Evolutionary conservation across 2,113 vertebrate genomes (phyloP).

Genomic region (cattle (Bos taurus)): DNA sequence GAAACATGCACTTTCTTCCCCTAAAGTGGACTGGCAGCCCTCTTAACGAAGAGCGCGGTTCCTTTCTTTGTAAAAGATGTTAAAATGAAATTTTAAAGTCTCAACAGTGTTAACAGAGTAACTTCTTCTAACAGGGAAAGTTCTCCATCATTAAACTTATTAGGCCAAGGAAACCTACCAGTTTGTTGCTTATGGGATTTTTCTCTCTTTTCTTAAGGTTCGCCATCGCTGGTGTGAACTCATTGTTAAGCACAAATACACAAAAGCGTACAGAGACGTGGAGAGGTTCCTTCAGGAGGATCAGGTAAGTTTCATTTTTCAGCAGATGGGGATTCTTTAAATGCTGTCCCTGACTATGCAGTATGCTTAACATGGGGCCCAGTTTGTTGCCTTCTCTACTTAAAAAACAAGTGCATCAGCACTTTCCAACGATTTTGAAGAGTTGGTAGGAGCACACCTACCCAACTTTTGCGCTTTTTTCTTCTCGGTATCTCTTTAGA

Average conservation of each 20-base stretch:
- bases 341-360: background rate
- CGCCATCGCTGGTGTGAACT: conserved; percentile 98
- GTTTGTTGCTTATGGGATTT: background rate
- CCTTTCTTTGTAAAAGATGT: background rate
- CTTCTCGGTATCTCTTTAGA: background rate
- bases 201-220: conserved; percentile 79
- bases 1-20: background rate
- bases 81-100: background rate
- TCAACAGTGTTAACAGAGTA: background rate
- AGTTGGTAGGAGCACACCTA: background rate
- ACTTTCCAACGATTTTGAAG: background rate
- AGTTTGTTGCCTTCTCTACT: background rate
- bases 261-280: conserved; percentile 84
- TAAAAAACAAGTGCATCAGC: background rate
- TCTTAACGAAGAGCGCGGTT: background rate
- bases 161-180: fast-evolving
- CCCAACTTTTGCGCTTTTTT: background rate
- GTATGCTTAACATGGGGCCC: background rate
- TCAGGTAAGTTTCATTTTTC: conserved; percentile 81
- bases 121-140: background rate
- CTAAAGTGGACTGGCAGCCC: background rate
- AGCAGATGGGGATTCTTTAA: too few species aligned
- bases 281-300: conserved; percentile 90
- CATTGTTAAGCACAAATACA: conserved; percentile 87
- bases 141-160: fast-evolving